Evolutionary conservation across 2,888 invertebrate genomes (phyloP).

Genomic region (Cantharis nigra): DNA sequence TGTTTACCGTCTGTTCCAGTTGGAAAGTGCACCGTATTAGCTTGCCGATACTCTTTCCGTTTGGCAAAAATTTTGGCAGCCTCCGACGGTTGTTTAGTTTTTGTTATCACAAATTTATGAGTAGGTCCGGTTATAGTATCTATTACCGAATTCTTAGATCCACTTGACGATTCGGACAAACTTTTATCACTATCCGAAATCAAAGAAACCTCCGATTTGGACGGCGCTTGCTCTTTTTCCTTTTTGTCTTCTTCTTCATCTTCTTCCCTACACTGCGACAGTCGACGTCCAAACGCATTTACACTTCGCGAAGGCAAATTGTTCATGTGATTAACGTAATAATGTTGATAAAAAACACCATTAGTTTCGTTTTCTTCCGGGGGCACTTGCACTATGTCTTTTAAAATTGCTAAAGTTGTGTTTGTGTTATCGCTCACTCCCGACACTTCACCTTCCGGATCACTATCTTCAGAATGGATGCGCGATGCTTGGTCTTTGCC

Average conservation of each 20-base stretch:
- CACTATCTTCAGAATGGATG: constrained; percentile 58
- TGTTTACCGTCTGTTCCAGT: constrained; percentile 63
- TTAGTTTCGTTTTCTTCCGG: constrained; percentile 58
- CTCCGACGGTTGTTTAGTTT: constrained; percentile 54
- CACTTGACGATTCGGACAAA: constrained; percentile 51
- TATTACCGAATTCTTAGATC: constrained; percentile 54
- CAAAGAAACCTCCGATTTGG: constrained; percentile 45
- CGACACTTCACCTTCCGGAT: constrained; percentile 67
- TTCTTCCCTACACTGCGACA: constrained; percentile 84
- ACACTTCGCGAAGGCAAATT: constrained; percentile 67
- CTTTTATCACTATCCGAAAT: constrained; percentile 55
- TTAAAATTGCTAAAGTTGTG: constrained; percentile 68
- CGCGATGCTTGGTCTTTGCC: constrained; percentile 8
- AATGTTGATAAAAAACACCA: constrained; percentile 71
- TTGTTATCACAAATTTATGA: constrained; percentile 62
- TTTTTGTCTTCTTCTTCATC: constrained; percentile 72
- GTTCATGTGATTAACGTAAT: constrained; percentile 75
- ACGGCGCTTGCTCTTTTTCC: constrained; percentile 43
- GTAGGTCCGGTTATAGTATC: constrained; percentile 56
- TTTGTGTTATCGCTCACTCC: constrained; percentile 73
- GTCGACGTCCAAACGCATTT: constrained; percentile 61
- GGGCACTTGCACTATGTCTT: constrained; percentile 66
- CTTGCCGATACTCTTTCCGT: constrained; percentile 59
- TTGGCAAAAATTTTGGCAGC: constrained; percentile 57
- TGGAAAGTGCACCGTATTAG: constrained; percentile 73